phyloP scores from a whole-genome alignment of 2,888 invertebrate genomes.

The Thereva nobilitata region DNA sequence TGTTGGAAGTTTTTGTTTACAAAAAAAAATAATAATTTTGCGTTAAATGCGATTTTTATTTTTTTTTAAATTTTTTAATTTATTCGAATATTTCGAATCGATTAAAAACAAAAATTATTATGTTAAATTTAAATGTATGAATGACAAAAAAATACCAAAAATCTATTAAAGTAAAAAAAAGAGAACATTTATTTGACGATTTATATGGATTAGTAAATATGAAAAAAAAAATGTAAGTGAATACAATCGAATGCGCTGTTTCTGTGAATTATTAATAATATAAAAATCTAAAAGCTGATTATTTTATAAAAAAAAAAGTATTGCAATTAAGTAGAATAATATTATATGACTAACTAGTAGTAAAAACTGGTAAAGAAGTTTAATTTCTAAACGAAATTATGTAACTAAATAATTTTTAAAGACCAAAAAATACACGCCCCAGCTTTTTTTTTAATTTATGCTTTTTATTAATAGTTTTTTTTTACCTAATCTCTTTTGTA shows the following conservation, averaged over 20 bases:
- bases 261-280: conserved; percentile 33
- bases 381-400: conserved; percentile 1
- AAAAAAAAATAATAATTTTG: too few species aligned
- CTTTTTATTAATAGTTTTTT: too few species aligned
- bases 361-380: conserved; percentile 18
- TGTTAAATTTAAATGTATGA: conserved; percentile 21
- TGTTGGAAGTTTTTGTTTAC: not conserved
- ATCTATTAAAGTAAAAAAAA: conserved; percentile 19
- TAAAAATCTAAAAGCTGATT: conserved; percentile 30
- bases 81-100: conserved; percentile 18
- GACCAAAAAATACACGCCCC: too few species aligned
- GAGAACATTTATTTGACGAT: conserved; percentile 23
- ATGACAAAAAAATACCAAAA: conserved; percentile 1
- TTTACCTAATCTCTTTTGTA: too few species aligned
- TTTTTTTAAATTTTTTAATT: not conserved
- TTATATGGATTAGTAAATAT: conserved; percentile 30
- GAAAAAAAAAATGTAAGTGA: conserved; percentile 25
- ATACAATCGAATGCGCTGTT: conserved; percentile 37
- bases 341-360: conserved; percentile 15
- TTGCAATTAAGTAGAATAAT: conserved; percentile 31
- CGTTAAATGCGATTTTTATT: conserved; percentile 5
- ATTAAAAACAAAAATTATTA: not conserved
- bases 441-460: too few species aligned
- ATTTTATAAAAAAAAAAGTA: conserved; percentile 26
- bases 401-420: conserved; percentile 11